phyloP scores from a whole-genome alignment of 2,113 vertebrate species.

The Calyptomena viridis region DNA sequence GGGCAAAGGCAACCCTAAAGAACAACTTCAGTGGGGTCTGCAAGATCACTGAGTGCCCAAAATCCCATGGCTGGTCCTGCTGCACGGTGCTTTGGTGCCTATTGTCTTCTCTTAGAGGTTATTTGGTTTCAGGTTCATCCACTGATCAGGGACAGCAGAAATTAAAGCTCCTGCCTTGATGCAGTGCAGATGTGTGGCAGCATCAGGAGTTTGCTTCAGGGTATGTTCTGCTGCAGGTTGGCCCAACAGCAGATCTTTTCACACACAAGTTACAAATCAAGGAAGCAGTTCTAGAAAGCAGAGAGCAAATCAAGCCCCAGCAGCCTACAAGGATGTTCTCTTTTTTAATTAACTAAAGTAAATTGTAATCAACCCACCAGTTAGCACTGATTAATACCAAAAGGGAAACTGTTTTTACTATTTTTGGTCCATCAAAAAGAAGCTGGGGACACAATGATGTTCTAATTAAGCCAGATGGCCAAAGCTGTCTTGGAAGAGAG shows the following conservation, averaged over 20 bases:
- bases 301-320: neutral
- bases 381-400: neutral
- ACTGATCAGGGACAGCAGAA: neutral
- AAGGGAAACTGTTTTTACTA: neutral
- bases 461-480: conserved; percentile 26
- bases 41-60: neutral
- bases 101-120: neutral
- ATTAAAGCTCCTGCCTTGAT: neutral
- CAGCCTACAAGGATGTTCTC: neutral
- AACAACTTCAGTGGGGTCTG: neutral
- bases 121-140: neutral
- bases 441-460: neutral
- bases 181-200: neutral
- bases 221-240: neutral
- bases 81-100: neutral
- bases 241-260: neutral
- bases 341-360: conserved; percentile 26
- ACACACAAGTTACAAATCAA: neutral
- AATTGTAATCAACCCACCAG: neutral
- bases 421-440: neutral
- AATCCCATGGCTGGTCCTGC: neutral
- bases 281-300: neutral
- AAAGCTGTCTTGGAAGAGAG: neutral
- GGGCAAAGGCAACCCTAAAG: neutral
- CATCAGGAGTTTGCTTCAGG: neutral